Percentiles rank a stretch among this genome's conserved stretches.
Evolutionary conservation across 2,113 vertebrate genomes (phyloP).

Genomic region (Mustelus asterias): DNA sequence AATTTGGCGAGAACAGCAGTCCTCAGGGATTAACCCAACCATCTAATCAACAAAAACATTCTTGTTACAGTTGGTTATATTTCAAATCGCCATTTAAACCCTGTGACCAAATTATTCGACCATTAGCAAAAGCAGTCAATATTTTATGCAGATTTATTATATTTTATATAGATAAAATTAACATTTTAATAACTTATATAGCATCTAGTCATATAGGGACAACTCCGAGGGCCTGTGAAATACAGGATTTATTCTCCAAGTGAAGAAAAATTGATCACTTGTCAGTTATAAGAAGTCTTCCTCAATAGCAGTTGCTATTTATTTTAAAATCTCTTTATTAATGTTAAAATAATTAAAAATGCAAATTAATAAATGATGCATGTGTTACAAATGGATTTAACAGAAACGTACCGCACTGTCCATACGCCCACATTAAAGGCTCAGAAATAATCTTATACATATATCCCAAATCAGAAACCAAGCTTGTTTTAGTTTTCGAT

Average conservation of each 20-base stretch:
- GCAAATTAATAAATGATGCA: not conserved
- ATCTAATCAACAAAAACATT: not conserved
- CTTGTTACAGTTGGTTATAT: not conserved
- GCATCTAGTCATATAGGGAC: not conserved
- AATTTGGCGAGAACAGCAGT: not conserved
- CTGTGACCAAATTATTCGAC: constrained; percentile 24
- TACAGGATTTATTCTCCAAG: not conserved
- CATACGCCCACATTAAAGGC: not conserved
- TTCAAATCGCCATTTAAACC: not conserved
- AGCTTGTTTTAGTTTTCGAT: not conserved
- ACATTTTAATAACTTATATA: not conserved
- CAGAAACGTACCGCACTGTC: not conserved
- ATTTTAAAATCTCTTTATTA: not conserved
- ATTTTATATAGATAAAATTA: not conserved
- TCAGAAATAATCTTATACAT: not conserved
- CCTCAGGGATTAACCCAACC: not conserved
- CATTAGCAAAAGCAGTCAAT: not conserved
- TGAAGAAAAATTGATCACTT: not conserved
- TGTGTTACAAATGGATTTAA: not conserved
- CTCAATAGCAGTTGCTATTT: not conserved
- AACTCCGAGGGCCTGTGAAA: not conserved
- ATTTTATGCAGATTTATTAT: not conserved
- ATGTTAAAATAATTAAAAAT: not conserved
- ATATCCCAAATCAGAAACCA: not conserved
- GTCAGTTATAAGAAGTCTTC: not conserved